Evolutionary conservation across 2,113 vertebrate species (phyloP).

Genomic region (Prietella phreatophila): DNA sequence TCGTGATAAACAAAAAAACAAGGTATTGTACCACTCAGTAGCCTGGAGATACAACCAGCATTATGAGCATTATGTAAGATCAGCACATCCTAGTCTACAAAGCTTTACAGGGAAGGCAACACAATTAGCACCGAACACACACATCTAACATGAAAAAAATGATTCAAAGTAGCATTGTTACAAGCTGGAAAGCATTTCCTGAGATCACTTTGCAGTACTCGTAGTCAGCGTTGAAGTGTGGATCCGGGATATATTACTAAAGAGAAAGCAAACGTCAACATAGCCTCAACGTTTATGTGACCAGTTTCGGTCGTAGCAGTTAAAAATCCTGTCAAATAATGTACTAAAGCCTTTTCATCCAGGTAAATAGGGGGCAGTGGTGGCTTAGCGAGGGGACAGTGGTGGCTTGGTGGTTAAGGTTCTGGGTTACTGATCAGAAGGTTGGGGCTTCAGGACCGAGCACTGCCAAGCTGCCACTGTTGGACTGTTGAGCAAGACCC

Average conservation of each 20-base stretch:
- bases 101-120: not conserved
- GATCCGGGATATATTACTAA: not conserved
- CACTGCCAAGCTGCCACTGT: too few relatives aligned
- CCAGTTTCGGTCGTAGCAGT: not conserved
- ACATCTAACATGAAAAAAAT: not conserved
- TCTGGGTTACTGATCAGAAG: too few relatives aligned
- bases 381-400: too few relatives aligned
- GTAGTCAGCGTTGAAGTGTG: not conserved
- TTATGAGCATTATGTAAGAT: too few relatives aligned
- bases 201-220: not conserved
- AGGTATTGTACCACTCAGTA: not conserved
- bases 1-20: not conserved
- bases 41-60: not conserved
- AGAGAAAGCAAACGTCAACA: not conserved
- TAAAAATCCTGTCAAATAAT: not conserved
- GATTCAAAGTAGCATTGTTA: not conserved
- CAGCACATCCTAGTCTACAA: not conserved
- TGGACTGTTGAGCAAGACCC: too few relatives aligned
- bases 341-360: not conserved
- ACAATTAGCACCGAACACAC: not conserved
- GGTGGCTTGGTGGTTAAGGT: too few relatives aligned
- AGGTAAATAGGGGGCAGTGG: too few relatives aligned
- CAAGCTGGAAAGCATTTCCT: not conserved
- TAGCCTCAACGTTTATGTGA: not conserved
- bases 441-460: too few relatives aligned